phyloP scores from a whole-genome alignment of 2,888 invertebrate species.

The Penaeus monodon region DNA sequence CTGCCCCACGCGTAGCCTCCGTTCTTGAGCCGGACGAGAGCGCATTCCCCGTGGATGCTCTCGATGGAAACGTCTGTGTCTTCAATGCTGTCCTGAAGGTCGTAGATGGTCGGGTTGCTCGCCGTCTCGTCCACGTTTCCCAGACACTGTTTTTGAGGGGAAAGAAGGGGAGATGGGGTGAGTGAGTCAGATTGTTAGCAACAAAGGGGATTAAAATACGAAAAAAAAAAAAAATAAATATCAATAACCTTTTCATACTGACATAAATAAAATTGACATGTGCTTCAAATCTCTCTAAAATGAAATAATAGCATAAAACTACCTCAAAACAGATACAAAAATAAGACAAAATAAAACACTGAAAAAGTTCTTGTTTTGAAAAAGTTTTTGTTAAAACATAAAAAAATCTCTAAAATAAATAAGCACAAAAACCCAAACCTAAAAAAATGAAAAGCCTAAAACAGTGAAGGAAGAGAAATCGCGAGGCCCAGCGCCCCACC shows the following conservation, averaged over 20 bases:
- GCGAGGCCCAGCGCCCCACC: slow-evolving; percentile 27
- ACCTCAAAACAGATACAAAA: too few relatives aligned
- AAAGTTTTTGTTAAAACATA: too few relatives aligned
- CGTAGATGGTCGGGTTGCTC: slow-evolving; percentile 56
- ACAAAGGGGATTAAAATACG: not conserved
- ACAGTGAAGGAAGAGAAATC: not conserved
- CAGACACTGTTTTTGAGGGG: slow-evolving; percentile 49
- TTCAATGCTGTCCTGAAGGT: slow-evolving; percentile 62
- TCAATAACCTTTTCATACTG: too few relatives aligned
- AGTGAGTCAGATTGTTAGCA: not conserved
- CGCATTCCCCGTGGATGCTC: slow-evolving; percentile 57
- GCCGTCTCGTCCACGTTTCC: slow-evolving; percentile 50
- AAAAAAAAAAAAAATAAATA: too few relatives aligned
- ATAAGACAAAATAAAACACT: too few relatives aligned
- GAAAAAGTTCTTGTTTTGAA: too few relatives aligned
- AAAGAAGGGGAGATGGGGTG: not conserved
- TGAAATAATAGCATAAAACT: too few relatives aligned
- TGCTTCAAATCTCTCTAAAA: too few relatives aligned
- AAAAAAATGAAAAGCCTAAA: too few relatives aligned
- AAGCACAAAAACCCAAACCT: too few relatives aligned
- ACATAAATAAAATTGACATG: too few relatives aligned
- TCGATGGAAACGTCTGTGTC: slow-evolving; percentile 55
- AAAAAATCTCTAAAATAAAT: too few relatives aligned
- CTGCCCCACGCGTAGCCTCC: slow-evolving; percentile 64
- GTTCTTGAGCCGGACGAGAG: slow-evolving; percentile 59